Conservation (phyloP, 2,113 vertebrate species). For the Emydura subglobosa region DNA sequence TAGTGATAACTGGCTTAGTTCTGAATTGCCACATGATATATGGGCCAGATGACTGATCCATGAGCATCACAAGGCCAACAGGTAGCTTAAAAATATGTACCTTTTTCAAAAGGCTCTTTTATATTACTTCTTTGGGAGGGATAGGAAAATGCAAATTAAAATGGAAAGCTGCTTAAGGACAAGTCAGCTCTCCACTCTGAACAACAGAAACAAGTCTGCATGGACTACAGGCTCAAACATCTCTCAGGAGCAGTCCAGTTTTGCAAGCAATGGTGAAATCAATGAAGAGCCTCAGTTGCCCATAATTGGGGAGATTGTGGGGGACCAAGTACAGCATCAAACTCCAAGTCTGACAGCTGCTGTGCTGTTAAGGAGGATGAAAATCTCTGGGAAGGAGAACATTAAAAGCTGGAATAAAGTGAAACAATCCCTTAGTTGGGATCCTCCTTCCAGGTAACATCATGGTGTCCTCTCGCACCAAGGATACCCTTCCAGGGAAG, state of each 20-base stretch:
- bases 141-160: not conserved
- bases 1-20: not conserved
- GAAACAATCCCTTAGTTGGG: not conserved
- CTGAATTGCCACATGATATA: not conserved
- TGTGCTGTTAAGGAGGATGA: not conserved
- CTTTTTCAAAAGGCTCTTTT: not conserved
- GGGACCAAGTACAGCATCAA: not conserved
- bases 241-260: not conserved
- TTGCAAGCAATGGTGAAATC: not conserved
- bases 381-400: not conserved
- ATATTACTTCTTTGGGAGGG: not conserved
- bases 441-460: not conserved
- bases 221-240: not conserved
- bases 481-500: no score
- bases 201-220: not conserved
- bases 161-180: not conserved
- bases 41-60: not conserved
- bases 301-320: fast-evolving
- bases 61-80: not conserved
- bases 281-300: not conserved
- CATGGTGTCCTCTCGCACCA: no score
- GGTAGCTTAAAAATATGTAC: not conserved
- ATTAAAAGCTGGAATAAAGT: not conserved
- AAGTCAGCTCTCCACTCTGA: not conserved
- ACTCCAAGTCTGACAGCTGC: not conserved